Evolutionary conservation across 2,888 invertebrate genomes (phyloP).

Genomic region (Melinopterus prodromus): DNA sequence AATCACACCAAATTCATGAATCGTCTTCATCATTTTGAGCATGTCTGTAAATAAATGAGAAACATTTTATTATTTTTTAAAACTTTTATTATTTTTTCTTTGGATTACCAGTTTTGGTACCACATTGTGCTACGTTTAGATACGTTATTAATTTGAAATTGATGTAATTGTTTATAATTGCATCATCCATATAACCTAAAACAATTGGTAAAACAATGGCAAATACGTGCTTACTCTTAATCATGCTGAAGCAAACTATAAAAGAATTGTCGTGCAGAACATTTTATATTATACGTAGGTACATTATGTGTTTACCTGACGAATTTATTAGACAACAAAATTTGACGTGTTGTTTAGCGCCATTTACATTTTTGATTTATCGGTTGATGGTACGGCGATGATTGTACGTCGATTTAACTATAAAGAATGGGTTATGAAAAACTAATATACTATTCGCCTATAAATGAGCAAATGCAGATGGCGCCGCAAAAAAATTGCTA

Average conservation of each 20-base stretch:
- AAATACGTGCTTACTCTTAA: background rate
- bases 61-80: background rate
- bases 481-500: too few species aligned
- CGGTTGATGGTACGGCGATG: too few species aligned
- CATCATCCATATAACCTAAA: background rate
- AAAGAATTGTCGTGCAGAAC: background rate
- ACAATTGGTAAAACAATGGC: background rate
- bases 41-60: background rate
- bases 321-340: too few species aligned
- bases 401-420: too few species aligned
- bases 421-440: too few species aligned
- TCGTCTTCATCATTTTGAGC: background rate
- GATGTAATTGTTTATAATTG: background rate
- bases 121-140: background rate
- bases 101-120: background rate
- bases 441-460: too few species aligned
- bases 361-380: too few species aligned
- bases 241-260: background rate
- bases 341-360: too few species aligned
- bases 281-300: background rate
- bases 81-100: background rate
- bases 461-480: too few species aligned
- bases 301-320: too few species aligned
- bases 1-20: background rate
- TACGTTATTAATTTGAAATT: background rate